These are phyloP conservation scores for Psococerastis gibbosa DNA, from an alignment of 2,888 invertebrate genomes.

Conservation along the genomic window DNA sequence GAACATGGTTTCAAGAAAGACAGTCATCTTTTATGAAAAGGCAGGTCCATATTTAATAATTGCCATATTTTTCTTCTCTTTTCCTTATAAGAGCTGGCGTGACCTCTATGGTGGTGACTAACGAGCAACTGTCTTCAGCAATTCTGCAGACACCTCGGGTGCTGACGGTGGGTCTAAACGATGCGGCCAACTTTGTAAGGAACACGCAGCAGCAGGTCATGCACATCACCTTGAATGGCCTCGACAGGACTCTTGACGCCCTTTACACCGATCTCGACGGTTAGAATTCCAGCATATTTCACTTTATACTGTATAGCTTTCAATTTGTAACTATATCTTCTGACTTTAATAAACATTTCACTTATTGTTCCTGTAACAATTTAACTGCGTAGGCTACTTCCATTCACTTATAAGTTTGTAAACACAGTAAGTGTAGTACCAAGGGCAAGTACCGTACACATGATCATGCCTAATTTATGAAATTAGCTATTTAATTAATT, in stretches of 20 bases:
- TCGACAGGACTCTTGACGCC: conserved; percentile 40
- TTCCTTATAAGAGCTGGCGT: conserved; percentile 31
- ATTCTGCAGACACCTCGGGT: conserved; percentile 34
- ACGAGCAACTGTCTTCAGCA: conserved; percentile 37
- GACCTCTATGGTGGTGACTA: conserved; percentile 39
- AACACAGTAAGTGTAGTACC: no score
- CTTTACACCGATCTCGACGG: conserved; percentile 43
- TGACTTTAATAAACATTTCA: no score
- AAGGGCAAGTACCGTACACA: no score
- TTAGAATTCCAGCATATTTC: conserved; percentile 25
- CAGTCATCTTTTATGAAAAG: no score
- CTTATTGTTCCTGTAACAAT: no score
- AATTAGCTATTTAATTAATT: not conserved
- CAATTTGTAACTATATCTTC: no score
- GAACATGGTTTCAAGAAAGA: no score
- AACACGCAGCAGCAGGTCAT: conserved; percentile 44
- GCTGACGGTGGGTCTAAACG: conserved; percentile 36
- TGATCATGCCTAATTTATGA: no score
- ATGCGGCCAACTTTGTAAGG: conserved; percentile 38
- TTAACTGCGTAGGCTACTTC: no score
- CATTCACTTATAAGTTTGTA: no score
- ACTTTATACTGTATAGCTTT: not conserved
- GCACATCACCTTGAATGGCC: conserved; percentile 33
- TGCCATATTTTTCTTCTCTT: no score
- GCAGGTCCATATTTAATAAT: no score